phyloP scores from a whole-genome alignment of 2,797 vertebrate species.

The Florisuga fusca region DNA sequence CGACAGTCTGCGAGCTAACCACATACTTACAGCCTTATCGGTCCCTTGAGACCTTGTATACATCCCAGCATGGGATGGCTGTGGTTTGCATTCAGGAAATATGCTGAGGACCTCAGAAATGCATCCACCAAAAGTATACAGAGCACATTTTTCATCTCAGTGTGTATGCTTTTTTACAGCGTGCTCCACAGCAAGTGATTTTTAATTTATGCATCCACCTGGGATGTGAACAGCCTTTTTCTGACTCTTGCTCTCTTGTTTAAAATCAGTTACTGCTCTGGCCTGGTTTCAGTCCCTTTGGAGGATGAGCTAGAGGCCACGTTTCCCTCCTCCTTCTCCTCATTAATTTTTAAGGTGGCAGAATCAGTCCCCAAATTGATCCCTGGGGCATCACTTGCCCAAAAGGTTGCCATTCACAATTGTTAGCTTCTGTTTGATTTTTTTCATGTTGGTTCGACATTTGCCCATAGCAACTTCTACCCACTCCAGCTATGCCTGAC shows the following conservation, averaged over 20 bases:
- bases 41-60: constrained; percentile 4
- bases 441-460: neutral
- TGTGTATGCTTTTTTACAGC: neutral
- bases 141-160: neutral
- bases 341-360: constrained; percentile 16
- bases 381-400: neutral
- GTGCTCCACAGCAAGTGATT: neutral
- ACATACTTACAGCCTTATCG: neutral
- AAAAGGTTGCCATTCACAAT: constrained; percentile 16
- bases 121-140: neutral
- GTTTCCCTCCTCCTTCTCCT: neutral
- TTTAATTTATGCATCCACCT: neutral
- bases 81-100: constrained; percentile 19
- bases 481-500: neutral
- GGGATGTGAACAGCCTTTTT: neutral
- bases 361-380: neutral
- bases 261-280: neutral
- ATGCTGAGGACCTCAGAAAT: constrained; percentile 26
- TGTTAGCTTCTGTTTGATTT: constrained; percentile 21
- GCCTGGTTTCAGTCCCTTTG: neutral
- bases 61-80: rapidly evolving
- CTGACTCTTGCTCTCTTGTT: neutral
- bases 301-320: neutral
- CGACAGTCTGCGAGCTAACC: neutral
- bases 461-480: neutral